Percentiles rank a stretch among this genome's conserved stretches.
Conservation (phyloP, 2,797 vertebrate species). For the Sebastes nivosus region DNA sequence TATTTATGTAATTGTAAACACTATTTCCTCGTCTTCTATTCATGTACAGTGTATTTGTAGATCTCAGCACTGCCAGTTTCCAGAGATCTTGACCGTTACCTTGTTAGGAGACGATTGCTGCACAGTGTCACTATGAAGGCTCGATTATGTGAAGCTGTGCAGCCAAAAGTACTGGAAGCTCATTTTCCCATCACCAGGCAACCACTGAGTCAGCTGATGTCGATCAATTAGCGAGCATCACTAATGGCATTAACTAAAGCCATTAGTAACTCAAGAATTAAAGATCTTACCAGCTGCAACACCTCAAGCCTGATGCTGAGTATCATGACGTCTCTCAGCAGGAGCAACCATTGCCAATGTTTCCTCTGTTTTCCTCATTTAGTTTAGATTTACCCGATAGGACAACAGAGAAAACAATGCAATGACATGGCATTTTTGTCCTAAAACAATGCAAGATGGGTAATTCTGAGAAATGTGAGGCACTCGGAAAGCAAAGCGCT, state of each 20-base stretch:
- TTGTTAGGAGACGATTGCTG: neutral
- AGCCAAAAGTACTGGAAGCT: neutral
- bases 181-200: constrained; percentile 24
- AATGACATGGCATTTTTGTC: neutral
- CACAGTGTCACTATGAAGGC: neutral
- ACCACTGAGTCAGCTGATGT: constrained; percentile 1
- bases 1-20: neutral
- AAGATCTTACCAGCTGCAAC: neutral
- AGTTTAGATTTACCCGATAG: neutral
- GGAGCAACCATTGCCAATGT: neutral
- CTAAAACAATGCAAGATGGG: neutral
- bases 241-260: constrained; percentile 7
- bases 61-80: neutral
- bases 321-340: neutral
- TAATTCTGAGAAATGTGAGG: neutral
- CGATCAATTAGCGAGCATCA: neutral
- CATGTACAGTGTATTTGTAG: neutral
- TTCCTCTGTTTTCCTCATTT: neutral
- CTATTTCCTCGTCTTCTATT: neutral
- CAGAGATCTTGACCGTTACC: neutral
- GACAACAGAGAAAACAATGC: neutral
- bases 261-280: neutral
- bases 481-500: too few relatives aligned
- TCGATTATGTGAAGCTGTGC: neutral
- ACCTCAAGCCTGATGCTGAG: neutral